Evolutionary conservation across 2,888 invertebrate species (phyloP).

Genomic region (Sinhomidia bicolor): DNA sequence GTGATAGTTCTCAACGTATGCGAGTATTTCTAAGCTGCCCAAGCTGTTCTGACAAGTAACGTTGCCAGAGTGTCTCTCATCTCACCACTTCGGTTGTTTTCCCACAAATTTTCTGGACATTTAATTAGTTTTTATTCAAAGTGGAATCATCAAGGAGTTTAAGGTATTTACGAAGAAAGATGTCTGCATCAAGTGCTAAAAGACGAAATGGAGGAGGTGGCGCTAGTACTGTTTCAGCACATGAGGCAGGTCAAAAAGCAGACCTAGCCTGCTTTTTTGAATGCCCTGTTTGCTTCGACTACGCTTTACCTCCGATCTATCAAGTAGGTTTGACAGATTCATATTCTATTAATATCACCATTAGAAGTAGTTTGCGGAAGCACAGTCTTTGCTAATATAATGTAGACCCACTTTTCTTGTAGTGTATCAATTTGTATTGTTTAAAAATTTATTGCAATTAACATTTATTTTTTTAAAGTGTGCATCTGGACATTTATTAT

Average conservation of each 20-base stretch:
- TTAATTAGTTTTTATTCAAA: constrained; percentile 18
- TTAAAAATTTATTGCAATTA: background rate
- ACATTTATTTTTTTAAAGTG: constrained; percentile 82
- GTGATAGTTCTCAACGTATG: too few species aligned
- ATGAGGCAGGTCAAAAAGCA: constrained; percentile 40
- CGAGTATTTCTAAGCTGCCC: too few species aligned
- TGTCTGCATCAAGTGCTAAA: constrained; percentile 57
- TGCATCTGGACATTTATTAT: constrained; percentile 85
- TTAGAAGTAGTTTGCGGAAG: too few species aligned
- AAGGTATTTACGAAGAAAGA: constrained; percentile 52
- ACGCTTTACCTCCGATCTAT: constrained; percentile 97
- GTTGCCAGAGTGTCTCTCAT: too few species aligned
- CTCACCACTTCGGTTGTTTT: too few species aligned
- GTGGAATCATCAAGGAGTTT: constrained; percentile 58
- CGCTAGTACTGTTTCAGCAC: constrained; percentile 81
- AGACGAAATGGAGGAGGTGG: constrained; percentile 43
- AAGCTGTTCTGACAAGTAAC: too few species aligned
- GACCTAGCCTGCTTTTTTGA: constrained; percentile 96
- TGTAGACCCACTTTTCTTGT: background rate
- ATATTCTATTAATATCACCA: too few species aligned
- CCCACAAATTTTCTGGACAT: too few species aligned
- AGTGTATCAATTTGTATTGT: background rate
- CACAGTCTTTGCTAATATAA: background rate
- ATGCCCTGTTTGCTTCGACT: constrained; percentile 99
- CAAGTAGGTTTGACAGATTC: constrained; percentile 57